A percentile compares a stretch with the other conserved stretches of the same genome.
Evolutionary conservation across 2,888 invertebrate genomes (phyloP).

Genomic region (Melinopterus prodromus): DNA sequence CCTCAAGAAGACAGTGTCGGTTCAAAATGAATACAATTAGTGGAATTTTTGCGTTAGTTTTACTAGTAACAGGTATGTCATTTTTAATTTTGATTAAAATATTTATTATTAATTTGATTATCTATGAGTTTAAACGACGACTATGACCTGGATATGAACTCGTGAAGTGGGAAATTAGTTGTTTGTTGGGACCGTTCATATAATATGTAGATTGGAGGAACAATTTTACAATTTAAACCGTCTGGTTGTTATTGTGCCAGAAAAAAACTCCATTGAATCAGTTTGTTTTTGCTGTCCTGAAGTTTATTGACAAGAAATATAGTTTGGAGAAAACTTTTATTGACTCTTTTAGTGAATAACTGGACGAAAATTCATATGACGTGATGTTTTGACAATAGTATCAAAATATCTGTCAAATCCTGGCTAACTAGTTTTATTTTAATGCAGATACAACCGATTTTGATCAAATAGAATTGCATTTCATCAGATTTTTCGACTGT

Average conservation of each 20-base stretch:
- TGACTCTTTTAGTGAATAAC: too few species aligned
- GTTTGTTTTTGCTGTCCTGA: too few species aligned
- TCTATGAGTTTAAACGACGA: background rate
- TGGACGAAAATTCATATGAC: too few species aligned
- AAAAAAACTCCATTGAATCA: background rate
- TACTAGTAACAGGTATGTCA: background rate
- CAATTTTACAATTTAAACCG: background rate
- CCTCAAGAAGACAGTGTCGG: background rate
- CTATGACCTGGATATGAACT: background rate
- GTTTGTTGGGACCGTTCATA: background rate
- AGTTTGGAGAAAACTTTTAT: too few species aligned
- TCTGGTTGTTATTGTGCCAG: background rate
- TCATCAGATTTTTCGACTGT: too few species aligned
- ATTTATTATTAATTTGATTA: background rate
- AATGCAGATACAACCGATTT: too few species aligned
- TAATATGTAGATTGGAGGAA: background rate
- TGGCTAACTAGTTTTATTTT: too few species aligned
- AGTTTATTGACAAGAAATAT: too few species aligned
- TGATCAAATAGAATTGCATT: too few species aligned
- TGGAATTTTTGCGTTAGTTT: background rate
- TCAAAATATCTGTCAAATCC: too few species aligned
- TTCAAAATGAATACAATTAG: background rate
- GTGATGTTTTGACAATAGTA: too few species aligned
- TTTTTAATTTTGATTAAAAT: background rate
- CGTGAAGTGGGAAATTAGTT: background rate